phyloP scores from a whole-genome alignment of 2,797 vertebrate genomes.

The Discoglossus pictus region DNA sequence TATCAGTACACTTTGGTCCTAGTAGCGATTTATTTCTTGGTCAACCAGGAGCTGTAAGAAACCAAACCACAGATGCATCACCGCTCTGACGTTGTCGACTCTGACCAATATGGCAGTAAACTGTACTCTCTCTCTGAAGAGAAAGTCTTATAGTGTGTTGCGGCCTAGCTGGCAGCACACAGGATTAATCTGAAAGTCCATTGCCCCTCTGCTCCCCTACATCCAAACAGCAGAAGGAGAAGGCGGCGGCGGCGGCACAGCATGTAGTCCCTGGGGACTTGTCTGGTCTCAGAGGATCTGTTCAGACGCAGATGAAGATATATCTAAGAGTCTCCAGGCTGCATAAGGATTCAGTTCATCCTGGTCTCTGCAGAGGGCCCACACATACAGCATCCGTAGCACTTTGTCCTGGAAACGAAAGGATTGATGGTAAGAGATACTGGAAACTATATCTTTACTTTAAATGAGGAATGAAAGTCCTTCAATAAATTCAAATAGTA shows the following conservation, averaged over 20 bases:
- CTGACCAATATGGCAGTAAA: constrained; percentile 37
- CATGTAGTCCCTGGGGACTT: neutral
- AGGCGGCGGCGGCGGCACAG: too few relatives aligned
- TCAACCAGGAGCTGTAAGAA: neutral
- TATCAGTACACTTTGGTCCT: neutral
- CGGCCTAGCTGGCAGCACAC: constrained; percentile 2
- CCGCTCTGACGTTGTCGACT: neutral
- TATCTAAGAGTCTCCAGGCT: constrained; percentile 92
- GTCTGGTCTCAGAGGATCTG: constrained; percentile 82
- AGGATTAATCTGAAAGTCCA: neutral
- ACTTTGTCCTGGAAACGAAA: constrained; percentile 84
- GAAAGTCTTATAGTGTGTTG: constrained; percentile 8
- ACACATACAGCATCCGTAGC: constrained; percentile 90
- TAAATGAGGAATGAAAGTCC: too few relatives aligned
- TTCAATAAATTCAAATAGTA: too few relatives aligned
- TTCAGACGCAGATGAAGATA: constrained; percentile 90
- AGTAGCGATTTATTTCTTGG: neutral
- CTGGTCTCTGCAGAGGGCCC: constrained; percentile 94
- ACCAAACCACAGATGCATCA: neutral
- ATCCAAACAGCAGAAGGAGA: neutral
- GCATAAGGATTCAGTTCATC: constrained; percentile 88
- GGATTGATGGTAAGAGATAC: neutral
- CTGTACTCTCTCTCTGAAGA: constrained; percentile 16
- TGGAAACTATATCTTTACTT: too few relatives aligned
- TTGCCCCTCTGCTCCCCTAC: neutral